Evolutionary conservation across 1,140 invertebrate species (phyloP).

Genomic region (Euura lappo): DNA sequence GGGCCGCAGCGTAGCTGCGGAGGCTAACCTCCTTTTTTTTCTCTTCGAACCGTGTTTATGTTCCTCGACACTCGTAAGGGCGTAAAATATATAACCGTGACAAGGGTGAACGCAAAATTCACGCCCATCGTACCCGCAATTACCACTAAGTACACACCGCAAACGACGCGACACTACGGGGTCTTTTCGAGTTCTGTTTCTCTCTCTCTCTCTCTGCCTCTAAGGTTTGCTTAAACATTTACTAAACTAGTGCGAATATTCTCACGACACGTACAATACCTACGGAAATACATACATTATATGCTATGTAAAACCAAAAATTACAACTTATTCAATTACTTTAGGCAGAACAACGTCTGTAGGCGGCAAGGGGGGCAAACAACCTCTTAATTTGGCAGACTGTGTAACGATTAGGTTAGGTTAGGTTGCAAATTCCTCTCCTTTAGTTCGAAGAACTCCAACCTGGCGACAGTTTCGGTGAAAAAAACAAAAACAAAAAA

Average conservation of each 20-base stretch:
- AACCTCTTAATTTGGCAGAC: too few relatives aligned
- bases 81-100: not conserved
- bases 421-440: too few relatives aligned
- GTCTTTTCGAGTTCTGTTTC: not conserved
- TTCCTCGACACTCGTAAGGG: not conserved
- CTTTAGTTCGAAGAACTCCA: too few relatives aligned
- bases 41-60: not conserved
- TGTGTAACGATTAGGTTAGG: too few relatives aligned
- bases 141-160: not conserved
- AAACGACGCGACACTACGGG: not conserved
- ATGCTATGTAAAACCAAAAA: not conserved
- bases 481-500: too few relatives aligned
- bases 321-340: not conserved
- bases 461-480: too few relatives aligned
- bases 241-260: not conserved
- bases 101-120: slow-evolving; percentile 3
- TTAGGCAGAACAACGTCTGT: too few relatives aligned
- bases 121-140: slow-evolving; percentile 6
- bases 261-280: not conserved
- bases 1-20: too few relatives aligned
- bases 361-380: too few relatives aligned
- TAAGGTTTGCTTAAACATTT: not conserved
- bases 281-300: too few relatives aligned
- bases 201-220: too few relatives aligned
- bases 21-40: too few relatives aligned